phyloP scores from a whole-genome alignment of 2,888 invertebrate genomes.

The Leptopilina myrica region DNA sequence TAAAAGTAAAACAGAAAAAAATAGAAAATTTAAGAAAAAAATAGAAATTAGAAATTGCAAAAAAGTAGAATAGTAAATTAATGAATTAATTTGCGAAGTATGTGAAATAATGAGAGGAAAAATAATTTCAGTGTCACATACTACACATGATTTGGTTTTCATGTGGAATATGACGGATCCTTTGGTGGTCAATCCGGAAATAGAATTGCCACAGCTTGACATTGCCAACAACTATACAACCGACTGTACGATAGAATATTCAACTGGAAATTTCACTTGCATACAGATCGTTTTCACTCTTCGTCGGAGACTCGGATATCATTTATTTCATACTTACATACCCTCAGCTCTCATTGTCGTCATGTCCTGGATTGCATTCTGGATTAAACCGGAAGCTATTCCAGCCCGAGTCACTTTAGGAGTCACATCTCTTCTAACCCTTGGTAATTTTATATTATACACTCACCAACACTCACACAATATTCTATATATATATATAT shows the following conservation, averaged over 20 bases:
- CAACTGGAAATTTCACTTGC: slow-evolving; percentile 94
- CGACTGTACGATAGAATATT: slow-evolving; percentile 92
- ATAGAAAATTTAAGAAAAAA: too few species aligned
- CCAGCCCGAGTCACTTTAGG: slow-evolving; percentile 93
- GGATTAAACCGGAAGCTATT: slow-evolving; percentile 96
- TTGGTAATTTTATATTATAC: slow-evolving; percentile 79
- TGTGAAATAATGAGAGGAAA: not conserved
- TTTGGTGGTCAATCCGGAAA: slow-evolving; percentile 90
- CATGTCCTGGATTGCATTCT: slow-evolving; percentile 97
- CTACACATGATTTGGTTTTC: slow-evolving; percentile 92
- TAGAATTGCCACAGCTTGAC: slow-evolving; percentile 92
- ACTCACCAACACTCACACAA: too few species aligned
- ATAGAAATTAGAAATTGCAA: too few species aligned
- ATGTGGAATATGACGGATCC: slow-evolving; percentile 94
- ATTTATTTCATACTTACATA: slow-evolving; percentile 94
- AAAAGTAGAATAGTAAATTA: too few species aligned
- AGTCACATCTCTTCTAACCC: slow-evolving; percentile 90
- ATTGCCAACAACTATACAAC: slow-evolving; percentile 91
- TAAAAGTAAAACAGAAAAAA: too few species aligned
- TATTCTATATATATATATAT: too few species aligned
- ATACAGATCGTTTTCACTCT: slow-evolving; percentile 92
- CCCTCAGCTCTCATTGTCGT: slow-evolving; percentile 94
- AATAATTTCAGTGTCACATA: slow-evolving; percentile 85
- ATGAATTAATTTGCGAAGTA: too few species aligned
- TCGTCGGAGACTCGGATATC: slow-evolving; percentile 90